Base-by-base conservation (phyloP, 2,888 invertebrate genomes). In the Apodemia duryi region DNA sequence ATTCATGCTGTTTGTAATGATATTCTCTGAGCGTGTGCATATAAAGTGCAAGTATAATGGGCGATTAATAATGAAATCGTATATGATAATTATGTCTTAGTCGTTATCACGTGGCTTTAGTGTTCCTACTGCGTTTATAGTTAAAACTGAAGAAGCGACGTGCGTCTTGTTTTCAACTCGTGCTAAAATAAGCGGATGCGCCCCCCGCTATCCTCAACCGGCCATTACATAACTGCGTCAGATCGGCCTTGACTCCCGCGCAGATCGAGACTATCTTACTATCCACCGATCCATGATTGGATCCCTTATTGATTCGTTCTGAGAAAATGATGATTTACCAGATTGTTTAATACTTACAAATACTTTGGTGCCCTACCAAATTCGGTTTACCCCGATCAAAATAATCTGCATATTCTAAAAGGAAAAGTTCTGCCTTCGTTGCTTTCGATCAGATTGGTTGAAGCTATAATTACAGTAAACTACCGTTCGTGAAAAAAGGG, bases 241-340 rank as follows among this genome's bases (percentile, higher is more conserved):
- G 70, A 72, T 81, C 74, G 91, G 90, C 91, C 91, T 91, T 91
- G 91, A 91, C 91, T 91, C 91, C 89, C 87, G 91, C 91, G 89
- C 89, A 78, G 83, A 76, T 77, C 68, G 67, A 70, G 67, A 65
- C 63, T 67, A 66, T 69, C 66, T 68, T 68, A 71, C 70, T 71
- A 65, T 69, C 69, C 65, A 63, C 62, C 61, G 21, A 28, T 41
- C 35, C 49, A 63, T 65, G 61, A 63, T 68, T 66, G 51, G 60
- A 64, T 64, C 64, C 54, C 60, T 43, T 46, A 32, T 43, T 60
- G 29, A 61, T 65, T 54, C 28, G 29, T 28, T 54, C 9, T 43
- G 13, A 13, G 46, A 13, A 13, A 46, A 38, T 32, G 4, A 32
- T 32, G 4, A 32, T 7, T 38, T 38, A 7, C 7, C 7, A 38